Evolutionary conservation across 2,113 vertebrate species (phyloP), one percentile per base, ranked within the genome.

Genomic region (Asarcornis scutulata): DNA sequence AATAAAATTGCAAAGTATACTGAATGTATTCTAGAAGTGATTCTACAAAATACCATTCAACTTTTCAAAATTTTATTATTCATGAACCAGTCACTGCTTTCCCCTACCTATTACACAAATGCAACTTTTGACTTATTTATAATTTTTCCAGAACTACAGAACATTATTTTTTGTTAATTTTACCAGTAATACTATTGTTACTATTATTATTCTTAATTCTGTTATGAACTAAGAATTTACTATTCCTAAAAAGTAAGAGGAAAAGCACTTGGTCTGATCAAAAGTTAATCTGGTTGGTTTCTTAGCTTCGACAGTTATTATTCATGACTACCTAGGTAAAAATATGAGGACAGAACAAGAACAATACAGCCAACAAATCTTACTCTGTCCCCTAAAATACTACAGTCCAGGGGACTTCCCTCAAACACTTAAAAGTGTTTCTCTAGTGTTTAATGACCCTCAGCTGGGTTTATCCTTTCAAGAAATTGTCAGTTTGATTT

Each of bases 251-350:
- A 88, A 52, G 9, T 34, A 64, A 60, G 34, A 84, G 16, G 5
- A 72, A 77, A 67, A 73, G 0, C 11, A 58, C 14, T 91, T 66
- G 0, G 3, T 58, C 27, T 50, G 17, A 17, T 67, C 0, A 1
- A 62, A 80, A 75, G 6, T 42, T 87, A 71, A 60, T 72, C 22
- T 56, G 68, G 3, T 23, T 26, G 42, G 1, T 59, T 4, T 64
- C 17, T 56, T 86, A 32, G 64, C 56, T 29, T 17, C 68, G 32
- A 32, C 20, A 25, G 7, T 3, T 69, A 15, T 27, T 46, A 46
- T 42, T 75, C 0, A 2, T 34, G 22, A 42, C 34, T 72, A 15
- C 29, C 29, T 27, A 25, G 17, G 34, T 26, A 81, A n/a, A 14
- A 84, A 31, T 14, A 31, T 3, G 34, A 89, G 23, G 46, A 77